Evolutionary conservation across 2,113 vertebrate genomes (phyloP), one percentile per base, ranked within the genome.

Genomic region (Setophaga kirtlandii): DNA sequence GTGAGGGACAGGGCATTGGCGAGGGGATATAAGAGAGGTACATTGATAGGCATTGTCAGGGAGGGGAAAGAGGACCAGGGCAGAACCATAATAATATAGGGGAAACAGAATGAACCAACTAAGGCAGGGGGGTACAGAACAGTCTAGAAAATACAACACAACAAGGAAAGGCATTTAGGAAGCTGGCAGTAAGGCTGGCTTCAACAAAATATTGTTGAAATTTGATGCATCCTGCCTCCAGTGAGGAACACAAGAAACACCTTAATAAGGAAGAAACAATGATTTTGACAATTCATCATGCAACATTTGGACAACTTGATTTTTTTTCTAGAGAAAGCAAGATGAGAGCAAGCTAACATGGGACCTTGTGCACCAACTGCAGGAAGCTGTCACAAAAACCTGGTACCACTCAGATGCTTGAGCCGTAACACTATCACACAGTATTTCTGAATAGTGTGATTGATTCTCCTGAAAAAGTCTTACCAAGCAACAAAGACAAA

Each of bases 201-300:
- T 87, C 63, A 91, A 71, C 16, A 63, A 93, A 81, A 65, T 25
- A 52, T 16, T 44, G n/a, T 44, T 73, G n/a, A 64, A 87, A 89
- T 67, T 49, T 30, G n/a, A 42, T 15, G 33, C 0, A 0, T 47
- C 24, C 33, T 82, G 28, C 11, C 28, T 82, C 31, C 19, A 52
- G 6, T 21, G 47, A 91, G 17, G 12, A n/a, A 82, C 3, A 0
- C 21, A 33, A 20, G 37, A 80, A 69, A 83, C 6, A 42, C n/a
- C 22, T 73, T 28, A 53, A n/a, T 24, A 69, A 71, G 62, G 70
- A 75, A 67, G 41, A 76, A 79, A n/a, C 11, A 25, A 11, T 30
- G 27, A 49, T 49, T 53, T 62, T 8, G 11, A 65, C 24, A 64
- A n/a, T 71, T 75, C 33, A 59, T 35, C 52, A 27, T 28, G 19